Evolutionary conservation across 2,888 invertebrate genomes (phyloP).

Genomic region (Campoplex nolae): DNA sequence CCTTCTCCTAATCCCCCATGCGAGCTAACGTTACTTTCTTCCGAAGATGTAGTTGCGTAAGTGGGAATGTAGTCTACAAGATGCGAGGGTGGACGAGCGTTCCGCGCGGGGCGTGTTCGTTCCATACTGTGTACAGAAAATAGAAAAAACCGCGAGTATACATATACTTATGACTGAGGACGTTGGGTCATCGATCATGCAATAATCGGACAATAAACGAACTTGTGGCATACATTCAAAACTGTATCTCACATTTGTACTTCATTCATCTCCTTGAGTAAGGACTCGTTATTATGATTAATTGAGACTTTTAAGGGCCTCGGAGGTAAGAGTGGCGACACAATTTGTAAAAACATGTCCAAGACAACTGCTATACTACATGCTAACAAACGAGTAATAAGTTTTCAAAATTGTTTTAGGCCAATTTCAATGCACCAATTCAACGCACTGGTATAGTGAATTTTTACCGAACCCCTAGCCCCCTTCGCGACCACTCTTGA

Average conservation of each 20-base stretch:
- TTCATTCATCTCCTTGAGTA: too few relatives aligned
- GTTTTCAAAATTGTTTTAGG: too few relatives aligned
- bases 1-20: background rate
- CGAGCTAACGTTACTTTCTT: background rate
- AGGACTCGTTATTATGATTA: too few relatives aligned
- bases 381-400: too few relatives aligned
- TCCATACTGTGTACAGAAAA: background rate
- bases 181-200: background rate
- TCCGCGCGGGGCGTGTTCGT: background rate
- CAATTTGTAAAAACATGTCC: background rate
- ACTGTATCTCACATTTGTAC: too few relatives aligned
- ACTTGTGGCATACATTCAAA: too few relatives aligned
- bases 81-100: background rate
- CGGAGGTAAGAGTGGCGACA: too few relatives aligned
- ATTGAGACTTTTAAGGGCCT: too few relatives aligned
- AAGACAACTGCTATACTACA: background rate
- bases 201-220: background rate
- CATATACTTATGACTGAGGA: background rate
- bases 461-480: too few relatives aligned
- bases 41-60: constrained; percentile 8
- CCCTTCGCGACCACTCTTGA: too few relatives aligned
- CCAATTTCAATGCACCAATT: too few relatives aligned
- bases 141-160: constrained; percentile 1
- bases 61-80: constrained; percentile 10
- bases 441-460: too few relatives aligned